Base-by-base conservation (phyloP, 2,888 invertebrate species). In the Philonicus albiceps region DNA sequence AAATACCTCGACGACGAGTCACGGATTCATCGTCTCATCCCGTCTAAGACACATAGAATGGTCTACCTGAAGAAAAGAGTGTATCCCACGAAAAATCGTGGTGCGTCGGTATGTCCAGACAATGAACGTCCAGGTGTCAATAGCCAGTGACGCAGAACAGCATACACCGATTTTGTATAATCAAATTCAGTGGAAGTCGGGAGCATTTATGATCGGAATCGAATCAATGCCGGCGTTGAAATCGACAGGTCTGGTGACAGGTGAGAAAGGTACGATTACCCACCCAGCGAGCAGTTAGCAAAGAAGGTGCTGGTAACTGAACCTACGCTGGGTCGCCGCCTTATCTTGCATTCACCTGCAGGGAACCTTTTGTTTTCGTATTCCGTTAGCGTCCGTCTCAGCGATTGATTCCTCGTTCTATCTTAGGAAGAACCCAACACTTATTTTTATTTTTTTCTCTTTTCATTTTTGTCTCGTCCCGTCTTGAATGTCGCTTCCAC, bases 351-450 rank as follows among this genome's bases (percentile, higher is more conserved):
- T 78, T 43, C 78, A 78, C 78, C 78, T 78, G 78, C 22, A 30
- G 64, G 64, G 16, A n/a, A 40, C 49, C 30, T 78, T 78, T 78
- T 40, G 78, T 76, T 76, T 76, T 76, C 37, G 34, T 78, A 78
- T 78, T 78, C 78, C 43, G 78, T 43, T 78, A 78, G 40, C 27
- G 78, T 22, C 22, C 22, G 31, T 3, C 76, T 22, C 22, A 64
- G 64, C 64, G 27, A 64, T 64, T 27, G 64, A 64, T 64, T 64
- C 64, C 64, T 64, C 64, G 11, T 64, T 27, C 64, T 64, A 64
- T 64, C 64, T 64, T 27, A 64, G 64, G 64, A 64, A 64, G 64
- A 64, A 2, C 22, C 64, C 19, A 64, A 27, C 64, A 64, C 64
- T 49, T 49, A n/a, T 64, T 64, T 27, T 64, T 22, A 8, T 55